Conservation (phyloP, 1,140 invertebrate genomes). For the Megathymus violae region DNA sequence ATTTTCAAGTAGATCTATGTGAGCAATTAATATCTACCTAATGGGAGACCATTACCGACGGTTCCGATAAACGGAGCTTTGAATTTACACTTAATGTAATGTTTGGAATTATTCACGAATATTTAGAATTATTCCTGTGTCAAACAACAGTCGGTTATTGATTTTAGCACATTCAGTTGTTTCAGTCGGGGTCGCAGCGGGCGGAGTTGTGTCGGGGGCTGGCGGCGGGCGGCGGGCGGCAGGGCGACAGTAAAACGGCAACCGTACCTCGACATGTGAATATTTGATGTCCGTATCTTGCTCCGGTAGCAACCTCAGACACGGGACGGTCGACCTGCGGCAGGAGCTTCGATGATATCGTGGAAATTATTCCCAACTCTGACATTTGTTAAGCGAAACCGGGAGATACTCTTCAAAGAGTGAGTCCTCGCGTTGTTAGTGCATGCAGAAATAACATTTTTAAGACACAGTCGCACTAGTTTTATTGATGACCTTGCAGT, state of each 20-base stretch:
- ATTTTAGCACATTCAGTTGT: conserved; percentile 82
- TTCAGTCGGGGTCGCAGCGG: conserved; percentile 63
- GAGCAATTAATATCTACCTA: not conserved
- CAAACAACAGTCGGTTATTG: conserved; percentile 77
- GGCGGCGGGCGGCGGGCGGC: conserved; percentile 27
- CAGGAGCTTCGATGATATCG: conserved; percentile 5
- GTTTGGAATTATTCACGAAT: conserved; percentile 32
- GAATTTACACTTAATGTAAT: conserved; percentile 7
- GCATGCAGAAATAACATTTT: too few relatives aligned
- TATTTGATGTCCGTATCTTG: conserved; percentile 81
- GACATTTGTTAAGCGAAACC: conserved; percentile 10
- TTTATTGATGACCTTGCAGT: too few relatives aligned
- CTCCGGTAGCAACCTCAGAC: conserved; percentile 45
- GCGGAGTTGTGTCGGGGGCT: conserved; percentile 37
- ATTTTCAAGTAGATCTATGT: too few relatives aligned
- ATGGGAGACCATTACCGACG: conserved; percentile 2
- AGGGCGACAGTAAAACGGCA: conserved; percentile 74
- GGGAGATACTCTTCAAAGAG: not conserved
- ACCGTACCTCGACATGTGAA: conserved; percentile 77
- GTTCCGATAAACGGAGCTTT: not conserved
- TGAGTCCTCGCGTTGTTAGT: too few relatives aligned
- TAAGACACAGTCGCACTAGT: too few relatives aligned
- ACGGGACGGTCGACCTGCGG: conserved; percentile 10
- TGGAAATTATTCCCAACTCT: conserved; percentile 10
- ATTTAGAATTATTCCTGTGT: conserved; percentile 55